phyloP scores from a whole-genome alignment of 92 coral and sea anemone species.

The Galaxea fascicularis region DNA sequence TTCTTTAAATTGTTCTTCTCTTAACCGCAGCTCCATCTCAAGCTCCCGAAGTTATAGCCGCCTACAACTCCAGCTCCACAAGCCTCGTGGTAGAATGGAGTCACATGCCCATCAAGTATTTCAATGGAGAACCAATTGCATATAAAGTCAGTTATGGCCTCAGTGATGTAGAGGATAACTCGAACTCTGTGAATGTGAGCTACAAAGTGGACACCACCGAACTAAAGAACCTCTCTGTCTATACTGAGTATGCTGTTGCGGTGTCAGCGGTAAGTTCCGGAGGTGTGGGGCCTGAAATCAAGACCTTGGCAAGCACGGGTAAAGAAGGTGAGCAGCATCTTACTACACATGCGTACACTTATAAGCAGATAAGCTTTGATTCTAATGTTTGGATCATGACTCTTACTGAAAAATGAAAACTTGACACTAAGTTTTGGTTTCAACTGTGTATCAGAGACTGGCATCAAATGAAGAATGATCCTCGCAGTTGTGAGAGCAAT shows the following conservation, averaged over 20 bases:
- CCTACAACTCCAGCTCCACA: constrained; percentile 26
- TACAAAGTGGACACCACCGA: neutral
- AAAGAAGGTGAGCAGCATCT: constrained; percentile 14
- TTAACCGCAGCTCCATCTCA: constrained; percentile 9
- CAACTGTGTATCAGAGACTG: too few relatives aligned
- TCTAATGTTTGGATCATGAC: too few relatives aligned
- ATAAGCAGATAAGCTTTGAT: too few relatives aligned
- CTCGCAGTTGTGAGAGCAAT: too few relatives aligned
- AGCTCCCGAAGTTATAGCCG: constrained; percentile 19
- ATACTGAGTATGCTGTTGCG: constrained; percentile 24
- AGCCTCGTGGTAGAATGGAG: constrained; percentile 52
- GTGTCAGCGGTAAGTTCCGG: constrained; percentile 18
- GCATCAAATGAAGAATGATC: too few relatives aligned
- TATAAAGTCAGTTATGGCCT: constrained; percentile 3
- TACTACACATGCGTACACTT: neutral
- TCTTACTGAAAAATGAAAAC: too few relatives aligned
- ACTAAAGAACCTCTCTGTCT: constrained; percentile 5
- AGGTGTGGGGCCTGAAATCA: constrained; percentile 35
- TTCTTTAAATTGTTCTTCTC: too few relatives aligned
- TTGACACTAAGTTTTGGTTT: too few relatives aligned
- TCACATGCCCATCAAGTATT: neutral
- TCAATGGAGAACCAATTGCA: constrained; percentile 4
- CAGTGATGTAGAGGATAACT: neutral
- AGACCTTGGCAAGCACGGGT: constrained; percentile 31
- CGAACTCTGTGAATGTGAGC: neutral